Evolutionary conservation across 1,140 invertebrate genomes (phyloP).

Genomic region (Bombus difficillimus): DNA sequence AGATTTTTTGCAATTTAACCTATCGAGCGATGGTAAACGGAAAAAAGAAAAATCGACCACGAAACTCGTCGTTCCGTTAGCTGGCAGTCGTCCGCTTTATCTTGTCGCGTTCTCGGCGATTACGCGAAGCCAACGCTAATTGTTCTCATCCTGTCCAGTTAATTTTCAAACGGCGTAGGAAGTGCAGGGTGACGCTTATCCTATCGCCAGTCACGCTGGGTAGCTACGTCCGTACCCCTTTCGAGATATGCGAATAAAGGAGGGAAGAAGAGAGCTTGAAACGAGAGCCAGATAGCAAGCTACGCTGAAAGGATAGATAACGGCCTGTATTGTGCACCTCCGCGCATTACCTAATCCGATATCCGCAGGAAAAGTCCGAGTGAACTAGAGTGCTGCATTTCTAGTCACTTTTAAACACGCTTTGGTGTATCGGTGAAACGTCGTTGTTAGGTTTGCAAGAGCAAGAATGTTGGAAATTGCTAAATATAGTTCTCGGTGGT

Average conservation of each 20-base stretch:
- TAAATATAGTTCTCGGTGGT: too few relatives aligned
- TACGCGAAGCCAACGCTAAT: constrained; percentile 67
- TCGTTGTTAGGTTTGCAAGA: too few relatives aligned
- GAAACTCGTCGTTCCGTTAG: constrained; percentile 2
- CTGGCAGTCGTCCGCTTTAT: constrained; percentile 60
- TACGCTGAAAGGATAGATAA: constrained; percentile 62
- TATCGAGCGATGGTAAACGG: neutral
- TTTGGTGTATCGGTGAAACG: neutral
- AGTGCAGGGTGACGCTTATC: constrained; percentile 75
- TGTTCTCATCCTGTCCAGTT: constrained; percentile 70
- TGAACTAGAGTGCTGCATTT: neutral
- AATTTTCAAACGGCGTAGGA: constrained; percentile 77
- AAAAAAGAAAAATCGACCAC: neutral
- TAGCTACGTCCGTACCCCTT: constrained; percentile 66
- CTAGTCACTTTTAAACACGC: neutral
- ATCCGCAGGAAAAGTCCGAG: constrained; percentile 48
- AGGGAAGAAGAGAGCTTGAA: constrained; percentile 44
- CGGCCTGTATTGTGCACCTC: constrained; percentile 41
- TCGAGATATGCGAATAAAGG: constrained; percentile 27
- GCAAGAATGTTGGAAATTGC: too few relatives aligned
- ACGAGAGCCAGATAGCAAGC: constrained; percentile 50
- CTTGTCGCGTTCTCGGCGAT: constrained; percentile 39
- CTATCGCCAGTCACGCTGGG: constrained; percentile 74
- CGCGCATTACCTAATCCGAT: constrained; percentile 56
- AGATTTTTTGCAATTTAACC: neutral